These are phyloP conservation scores for Eupithecia dodoneata DNA, from an alignment of 2,888 invertebrate genomes.

Conservation along the genomic window DNA sequence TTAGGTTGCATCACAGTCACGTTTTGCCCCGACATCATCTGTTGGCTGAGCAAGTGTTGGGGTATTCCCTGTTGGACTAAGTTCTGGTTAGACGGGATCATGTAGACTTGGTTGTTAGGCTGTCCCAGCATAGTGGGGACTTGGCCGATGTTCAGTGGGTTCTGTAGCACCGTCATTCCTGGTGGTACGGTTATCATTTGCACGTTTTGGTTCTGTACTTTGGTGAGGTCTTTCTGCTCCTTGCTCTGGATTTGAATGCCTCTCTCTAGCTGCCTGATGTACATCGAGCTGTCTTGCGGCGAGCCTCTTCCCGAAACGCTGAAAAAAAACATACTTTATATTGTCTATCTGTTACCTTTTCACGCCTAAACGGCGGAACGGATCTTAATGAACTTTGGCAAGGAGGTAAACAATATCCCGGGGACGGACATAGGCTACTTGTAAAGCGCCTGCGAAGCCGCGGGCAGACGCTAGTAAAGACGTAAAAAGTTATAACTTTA, in stretches of 20 bases:
- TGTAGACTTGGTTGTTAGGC: conserved; percentile 77
- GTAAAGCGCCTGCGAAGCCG: no score
- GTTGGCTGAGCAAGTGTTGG: conserved; percentile 69
- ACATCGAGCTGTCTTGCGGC: conserved; percentile 73
- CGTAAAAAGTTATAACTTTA: not conserved
- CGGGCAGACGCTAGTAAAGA: not conserved
- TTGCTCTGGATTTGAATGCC: conserved; percentile 77
- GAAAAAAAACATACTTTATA: conserved; percentile 27
- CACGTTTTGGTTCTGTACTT: conserved; percentile 75
- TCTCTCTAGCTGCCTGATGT: conserved; percentile 76
- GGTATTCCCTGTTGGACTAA: conserved; percentile 68
- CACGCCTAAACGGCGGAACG: no score
- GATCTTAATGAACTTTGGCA: no score
- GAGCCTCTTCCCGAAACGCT: conserved; percentile 72
- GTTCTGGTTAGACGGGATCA: conserved; percentile 78
- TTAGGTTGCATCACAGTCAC: conserved; percentile 80
- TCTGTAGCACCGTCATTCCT: conserved; percentile 78
- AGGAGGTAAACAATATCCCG: no score
- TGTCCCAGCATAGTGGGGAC: conserved; percentile 74
- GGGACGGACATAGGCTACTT: no score
- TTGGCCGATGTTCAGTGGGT: conserved; percentile 74
- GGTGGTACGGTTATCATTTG: conserved; percentile 80
- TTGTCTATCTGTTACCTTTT: no score
- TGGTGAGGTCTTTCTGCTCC: conserved; percentile 72
- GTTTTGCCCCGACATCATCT: conserved; percentile 73